Evolutionary conservation across 2,797 vertebrate species (phyloP).

Genomic region (Cynodonichthys magdalenae): DNA sequence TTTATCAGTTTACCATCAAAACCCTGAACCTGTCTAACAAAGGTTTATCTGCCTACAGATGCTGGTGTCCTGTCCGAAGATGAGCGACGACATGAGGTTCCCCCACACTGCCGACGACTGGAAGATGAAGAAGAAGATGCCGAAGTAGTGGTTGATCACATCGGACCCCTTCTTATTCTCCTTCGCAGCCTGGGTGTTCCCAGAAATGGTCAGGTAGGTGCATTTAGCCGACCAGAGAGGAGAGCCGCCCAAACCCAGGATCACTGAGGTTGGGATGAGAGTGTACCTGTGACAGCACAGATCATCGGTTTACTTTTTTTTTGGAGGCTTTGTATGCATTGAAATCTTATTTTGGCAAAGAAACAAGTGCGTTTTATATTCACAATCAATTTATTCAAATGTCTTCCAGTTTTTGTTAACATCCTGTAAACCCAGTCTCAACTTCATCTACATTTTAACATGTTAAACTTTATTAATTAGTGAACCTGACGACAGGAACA

Average conservation of each 20-base stretch:
- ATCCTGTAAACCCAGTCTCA: too few species aligned
- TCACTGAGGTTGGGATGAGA: slow-evolving; percentile 89
- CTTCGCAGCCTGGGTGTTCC: slow-evolving; percentile 77
- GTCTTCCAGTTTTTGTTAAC: too few species aligned
- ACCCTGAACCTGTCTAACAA: background rate
- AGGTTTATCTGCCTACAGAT: slow-evolving; percentile 71
- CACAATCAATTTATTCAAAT: too few species aligned
- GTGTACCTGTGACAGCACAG: slow-evolving; percentile 83
- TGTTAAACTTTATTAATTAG: too few species aligned
- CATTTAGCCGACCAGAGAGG: slow-evolving; percentile 95
- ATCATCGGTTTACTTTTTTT: background rate
- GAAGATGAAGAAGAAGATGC: slow-evolving; percentile 94
- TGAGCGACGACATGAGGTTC: slow-evolving; percentile 94
- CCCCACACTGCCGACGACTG: slow-evolving; percentile 94
- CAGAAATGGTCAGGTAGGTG: slow-evolving; percentile 90
- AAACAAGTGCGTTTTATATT: too few species aligned
- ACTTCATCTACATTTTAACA: too few species aligned
- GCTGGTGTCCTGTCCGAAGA: slow-evolving; percentile 82
- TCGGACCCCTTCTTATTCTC: slow-evolving; percentile 80
- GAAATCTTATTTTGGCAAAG: too few species aligned
- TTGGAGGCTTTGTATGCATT: too few species aligned
- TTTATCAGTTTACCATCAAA: background rate
- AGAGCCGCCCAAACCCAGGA: slow-evolving; percentile 92
- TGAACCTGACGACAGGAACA: too few species aligned
- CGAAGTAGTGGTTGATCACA: slow-evolving; percentile 92